Evolutionary conservation across 2,113 vertebrate genomes (phyloP).

Genomic region (Tragelaphus scriptus): DNA sequence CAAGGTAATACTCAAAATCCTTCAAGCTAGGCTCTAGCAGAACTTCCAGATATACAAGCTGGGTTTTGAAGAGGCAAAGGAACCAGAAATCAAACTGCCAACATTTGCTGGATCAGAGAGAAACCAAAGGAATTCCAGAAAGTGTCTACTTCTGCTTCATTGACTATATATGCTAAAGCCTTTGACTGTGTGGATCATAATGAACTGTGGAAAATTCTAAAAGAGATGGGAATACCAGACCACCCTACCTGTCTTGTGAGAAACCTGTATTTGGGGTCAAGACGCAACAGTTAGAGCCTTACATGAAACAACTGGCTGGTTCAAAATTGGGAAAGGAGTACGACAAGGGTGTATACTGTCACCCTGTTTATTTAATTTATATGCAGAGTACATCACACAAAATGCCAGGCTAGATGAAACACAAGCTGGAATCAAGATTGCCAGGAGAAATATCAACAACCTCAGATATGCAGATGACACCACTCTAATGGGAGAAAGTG

Average conservation of each 20-base stretch:
- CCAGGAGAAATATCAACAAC: background rate
- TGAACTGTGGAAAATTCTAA: background rate
- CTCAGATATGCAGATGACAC: background rate
- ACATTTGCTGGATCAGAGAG: background rate
- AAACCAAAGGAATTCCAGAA: background rate
- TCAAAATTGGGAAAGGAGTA: background rate
- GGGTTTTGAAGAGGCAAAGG: background rate
- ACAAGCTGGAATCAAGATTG: background rate
- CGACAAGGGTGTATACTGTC: background rate
- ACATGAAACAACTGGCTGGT: background rate
- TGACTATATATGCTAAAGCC: background rate
- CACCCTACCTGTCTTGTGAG: background rate
- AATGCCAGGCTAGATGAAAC: background rate
- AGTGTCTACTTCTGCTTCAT: background rate
- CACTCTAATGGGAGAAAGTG: background rate
- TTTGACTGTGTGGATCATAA: background rate
- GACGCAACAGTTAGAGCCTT: background rate
- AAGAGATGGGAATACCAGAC: background rate
- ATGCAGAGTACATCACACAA: background rate
- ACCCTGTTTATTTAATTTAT: background rate
- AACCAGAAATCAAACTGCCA: background rate
- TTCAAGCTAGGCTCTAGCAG: background rate
- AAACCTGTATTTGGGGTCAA: background rate
- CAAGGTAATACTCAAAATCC: background rate
- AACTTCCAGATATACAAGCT: background rate